Base-by-base conservation (phyloP, 2,113 vertebrate genomes). In the Pteronura brasiliensis region DNA sequence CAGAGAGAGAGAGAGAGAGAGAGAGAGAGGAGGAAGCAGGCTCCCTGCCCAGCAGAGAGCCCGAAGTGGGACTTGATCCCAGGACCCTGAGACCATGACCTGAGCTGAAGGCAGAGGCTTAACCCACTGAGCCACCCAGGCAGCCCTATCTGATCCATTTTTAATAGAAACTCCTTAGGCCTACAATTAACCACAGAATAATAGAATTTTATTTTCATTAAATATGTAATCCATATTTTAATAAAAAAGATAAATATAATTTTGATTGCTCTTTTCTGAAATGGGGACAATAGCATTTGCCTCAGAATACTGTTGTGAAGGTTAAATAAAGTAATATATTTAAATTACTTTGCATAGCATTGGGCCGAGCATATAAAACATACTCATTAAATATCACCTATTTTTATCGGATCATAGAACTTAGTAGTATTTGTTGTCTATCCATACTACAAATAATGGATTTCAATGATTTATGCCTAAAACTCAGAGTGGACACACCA, bases 171-270 rank as follows among this genome's bases (percentile, higher is more conserved):
- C 14, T 80, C 14, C 59, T 96, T 74, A 57, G 14, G 12, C 47
- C 94, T 95, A 88, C 0, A 27, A 39, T 77, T 83, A 94, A 85
- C n/a, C 2, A 95, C 7, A 88, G 65, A 55, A 77, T 93, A 82
- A 61, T 85, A 88, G 7, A 90, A 59, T 76, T 92, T 69, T 92
- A 31, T 42, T 94, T 93, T 67, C 90, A 74, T 83, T 81, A 96
- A 76, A 82, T 83, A 83, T 79, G 79, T 39, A 83, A 61, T 25
- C 49, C 3, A 67, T 63, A 67, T 65, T 88, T 95, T 95, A 96
- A 96, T 90, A 65, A 86, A 89, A 52, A 90, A 80, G 13, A 94
- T 42, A 93, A 95, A 82, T 91, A 77, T 96, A 20, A 25, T 92
- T 85, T 36, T 91, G 23, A 63, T 86, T 82, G 7, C 23, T 96